Evolutionary conservation across 2,797 vertebrate genomes (phyloP), one percentile per base, ranked within the genome.

Genomic region (Pseudomugil gertrudae): DNA sequence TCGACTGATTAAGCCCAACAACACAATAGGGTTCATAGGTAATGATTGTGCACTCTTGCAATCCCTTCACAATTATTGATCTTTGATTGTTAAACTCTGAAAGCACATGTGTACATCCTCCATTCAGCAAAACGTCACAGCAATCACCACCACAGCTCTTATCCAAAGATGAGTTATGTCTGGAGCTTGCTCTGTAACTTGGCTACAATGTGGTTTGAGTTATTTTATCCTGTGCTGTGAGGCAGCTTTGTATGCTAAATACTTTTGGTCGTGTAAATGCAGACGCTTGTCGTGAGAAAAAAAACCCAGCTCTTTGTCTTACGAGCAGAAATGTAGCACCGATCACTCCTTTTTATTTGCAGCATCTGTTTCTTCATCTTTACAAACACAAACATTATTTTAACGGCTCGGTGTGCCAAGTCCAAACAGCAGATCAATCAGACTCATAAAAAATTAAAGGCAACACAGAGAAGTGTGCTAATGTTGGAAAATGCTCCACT

Each of bases 11-110:
- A 92, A 91, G 83, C 89, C 86, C 83, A 79, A 77, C 89, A 91
- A 89, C 92, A 92, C 92, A 93, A 93, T 91, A 75, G 91, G 90
- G 84, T 92, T 91, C 89, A 90, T 90, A 90, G 92, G 90, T 91
- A 92, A 93, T 92, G 92, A 94, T 94, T 92, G 90, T 93, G 89
- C 92, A 84, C 89, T 90, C 91, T 93, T 93, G 92, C 91, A 90
- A 93, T 93, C 91, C 91, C 89, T 90, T 91, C 91, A 91, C 90
- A 93, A 90, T 93, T 93, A 94, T 93, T 92, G 92, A 94, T 93
- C 91, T 89, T 88, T 92, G 90, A 93, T 92, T 92, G 92, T 90
- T 91, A 59, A 84, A 83, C 90, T 90, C 81, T 76, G 84, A 73
- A 79, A 89, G 86, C 90, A 90, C 89, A 90, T 87, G 90, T 88